Conservation (phyloP, 2,888 invertebrate genomes). For the Dascillus cervinus region DNA sequence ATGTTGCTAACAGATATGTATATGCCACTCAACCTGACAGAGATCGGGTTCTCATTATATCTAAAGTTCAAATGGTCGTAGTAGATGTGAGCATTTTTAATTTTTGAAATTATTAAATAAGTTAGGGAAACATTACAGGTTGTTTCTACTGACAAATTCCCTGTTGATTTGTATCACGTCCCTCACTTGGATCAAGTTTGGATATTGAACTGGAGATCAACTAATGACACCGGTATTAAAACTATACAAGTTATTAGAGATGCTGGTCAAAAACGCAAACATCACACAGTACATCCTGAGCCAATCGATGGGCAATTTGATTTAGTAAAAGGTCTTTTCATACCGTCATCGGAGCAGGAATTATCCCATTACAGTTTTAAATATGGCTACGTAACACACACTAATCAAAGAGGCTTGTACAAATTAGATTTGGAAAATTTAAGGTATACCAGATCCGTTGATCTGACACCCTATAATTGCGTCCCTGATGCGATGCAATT, state of each 20-base stretch:
- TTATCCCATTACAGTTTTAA: slow-evolving; percentile 51
- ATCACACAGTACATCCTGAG: slow-evolving; percentile 64
- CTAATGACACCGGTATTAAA: slow-evolving; percentile 52
- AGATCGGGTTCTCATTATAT: slow-evolving; percentile 63
- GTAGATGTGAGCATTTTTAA: slow-evolving; percentile 47
- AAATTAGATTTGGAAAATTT: slow-evolving; percentile 64
- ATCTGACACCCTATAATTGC: slow-evolving; percentile 64
- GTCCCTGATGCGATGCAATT: slow-evolving; percentile 62
- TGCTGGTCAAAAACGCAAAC: slow-evolving; percentile 62
- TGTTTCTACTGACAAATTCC: slow-evolving; percentile 63
- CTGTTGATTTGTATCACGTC: slow-evolving; percentile 62
- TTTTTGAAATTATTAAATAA: slow-evolving; percentile 1
- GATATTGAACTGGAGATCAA: slow-evolving; percentile 62
- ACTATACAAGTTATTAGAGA: slow-evolving; percentile 66
- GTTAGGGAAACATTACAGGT: slow-evolving; percentile 36
- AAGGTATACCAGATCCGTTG: slow-evolving; percentile 62
- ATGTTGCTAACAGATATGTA: slow-evolving; percentile 62
- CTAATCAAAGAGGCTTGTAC: slow-evolving; percentile 63
- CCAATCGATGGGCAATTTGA: slow-evolving; percentile 71
- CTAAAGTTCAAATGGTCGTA: slow-evolving; percentile 63
- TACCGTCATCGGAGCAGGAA: slow-evolving; percentile 52
- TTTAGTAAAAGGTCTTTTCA: slow-evolving; percentile 56
- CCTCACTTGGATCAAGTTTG: slow-evolving; percentile 66
- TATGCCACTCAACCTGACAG: slow-evolving; percentile 65
- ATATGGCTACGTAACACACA: slow-evolving; percentile 68